These are phyloP conservation scores for Leguminivora glycinivorella DNA, from an alignment of 1,140 invertebrate genomes.

Conservation along the genomic window DNA sequence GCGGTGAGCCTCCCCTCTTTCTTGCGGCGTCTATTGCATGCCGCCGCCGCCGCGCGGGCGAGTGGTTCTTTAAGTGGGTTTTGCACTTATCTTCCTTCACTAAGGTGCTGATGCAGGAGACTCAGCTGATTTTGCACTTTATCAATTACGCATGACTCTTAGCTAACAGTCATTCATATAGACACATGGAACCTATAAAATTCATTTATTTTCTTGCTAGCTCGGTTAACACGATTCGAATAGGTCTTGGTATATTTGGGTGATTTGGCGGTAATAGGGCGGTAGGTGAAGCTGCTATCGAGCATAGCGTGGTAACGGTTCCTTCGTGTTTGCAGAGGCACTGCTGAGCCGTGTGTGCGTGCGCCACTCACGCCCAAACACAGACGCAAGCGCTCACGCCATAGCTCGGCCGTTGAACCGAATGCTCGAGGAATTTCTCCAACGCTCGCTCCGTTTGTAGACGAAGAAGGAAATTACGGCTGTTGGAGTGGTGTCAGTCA, in stretches of 20 bases:
- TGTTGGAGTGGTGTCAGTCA: slow-evolving; percentile 34
- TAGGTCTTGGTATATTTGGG: neutral
- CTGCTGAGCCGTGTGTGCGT: slow-evolving; percentile 57
- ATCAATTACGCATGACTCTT: neutral
- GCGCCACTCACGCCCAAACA: slow-evolving; percentile 53
- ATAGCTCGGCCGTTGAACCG: slow-evolving; percentile 75
- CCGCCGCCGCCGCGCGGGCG: slow-evolving; percentile 35
- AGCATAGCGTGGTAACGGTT: slow-evolving; percentile 66
- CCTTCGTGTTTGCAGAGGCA: slow-evolving; percentile 69
- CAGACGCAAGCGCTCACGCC: slow-evolving; percentile 52
- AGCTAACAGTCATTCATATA: neutral
- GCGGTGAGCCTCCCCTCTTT: slow-evolving; percentile 49
- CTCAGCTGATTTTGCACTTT: neutral
- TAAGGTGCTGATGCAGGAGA: slow-evolving; percentile 2
- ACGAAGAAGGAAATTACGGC: slow-evolving; percentile 53
- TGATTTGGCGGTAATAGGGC: slow-evolving; percentile 8
- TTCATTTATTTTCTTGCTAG: neutral
- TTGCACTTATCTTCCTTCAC: slow-evolving; percentile 31
- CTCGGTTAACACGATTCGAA: neutral
- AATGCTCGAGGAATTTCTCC: slow-evolving; percentile 77
- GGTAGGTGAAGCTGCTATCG: slow-evolving; percentile 47
- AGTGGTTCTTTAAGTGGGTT: slow-evolving; percentile 41
- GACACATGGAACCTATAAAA: neutral
- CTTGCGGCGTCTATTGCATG: slow-evolving; percentile 39
- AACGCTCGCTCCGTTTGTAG: slow-evolving; percentile 49